Base-by-base conservation (phyloP, 1,140 invertebrate genomes). In the Teleopsis dalmanni region DNA sequence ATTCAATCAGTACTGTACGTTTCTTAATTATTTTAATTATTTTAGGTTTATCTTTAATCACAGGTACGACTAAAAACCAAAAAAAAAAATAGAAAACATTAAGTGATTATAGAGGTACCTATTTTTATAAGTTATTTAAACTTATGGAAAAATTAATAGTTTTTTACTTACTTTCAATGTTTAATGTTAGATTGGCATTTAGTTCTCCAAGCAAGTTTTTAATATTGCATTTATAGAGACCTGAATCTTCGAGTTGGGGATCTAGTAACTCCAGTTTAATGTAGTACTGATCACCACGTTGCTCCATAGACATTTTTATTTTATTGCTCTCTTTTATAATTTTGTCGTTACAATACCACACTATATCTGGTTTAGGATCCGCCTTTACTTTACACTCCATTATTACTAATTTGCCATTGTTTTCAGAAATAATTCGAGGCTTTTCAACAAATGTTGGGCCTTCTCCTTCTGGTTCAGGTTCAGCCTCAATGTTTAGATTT, bases 361-460 rank as follows among this genome's bases (percentile, higher is more conserved):
- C 79, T 43, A 96, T 92, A 27, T 83, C 84, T 16, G 95, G 95
- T 72, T 90, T 91, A 1, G 95, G 92, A 63, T 90, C 89, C 27
- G 95, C 91, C 57, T 87, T 90, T 0, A 97, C 88, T 65, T 88
- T 89, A 71, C 94, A 97, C 71, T 96, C 93, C 91, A 99, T 96
- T 38, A 95, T 83, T n/a, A 98, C 91, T 36, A 95, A 75, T 77
- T 95, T 95, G 6, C 95, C 95, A 62, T 90, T 89, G 63, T 96
- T 85, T 71, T 93, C 88, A 1, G 95, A 96, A 54, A 70, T 44
- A 48, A 71, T 71, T 53, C 84, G 80, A 14, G 96, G 96, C 73
- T 99, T 99, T 70, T 97, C 94, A 33, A 95, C 83, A 72, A 99
- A 99, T n/a, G 89, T 95, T 45, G 96, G 96, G 11, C 94, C 92